These are phyloP conservation scores for Alsophila aescularia DNA, from an alignment of 2,888 invertebrate species.

Conservation along the genomic window DNA sequence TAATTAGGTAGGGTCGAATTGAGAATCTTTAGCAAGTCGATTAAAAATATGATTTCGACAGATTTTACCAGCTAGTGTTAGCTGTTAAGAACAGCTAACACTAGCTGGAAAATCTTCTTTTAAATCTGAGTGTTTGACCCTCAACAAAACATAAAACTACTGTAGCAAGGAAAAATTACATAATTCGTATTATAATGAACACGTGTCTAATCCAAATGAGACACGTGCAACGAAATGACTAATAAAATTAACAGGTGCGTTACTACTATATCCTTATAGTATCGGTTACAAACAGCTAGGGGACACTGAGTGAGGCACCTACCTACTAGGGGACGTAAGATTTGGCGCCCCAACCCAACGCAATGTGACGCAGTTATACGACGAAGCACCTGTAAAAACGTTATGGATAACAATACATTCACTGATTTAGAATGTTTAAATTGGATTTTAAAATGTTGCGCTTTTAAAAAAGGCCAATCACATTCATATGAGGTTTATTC, in stretches of 20 bases:
- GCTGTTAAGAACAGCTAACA: too few species aligned
- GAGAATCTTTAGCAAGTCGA: too few species aligned
- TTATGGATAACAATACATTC: neutral
- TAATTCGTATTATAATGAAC: too few species aligned
- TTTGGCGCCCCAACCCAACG: neutral
- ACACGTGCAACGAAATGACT: constrained; percentile 34
- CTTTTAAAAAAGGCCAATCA: constrained; percentile 42
- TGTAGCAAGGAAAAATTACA: too few species aligned
- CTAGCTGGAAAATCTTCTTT: too few species aligned
- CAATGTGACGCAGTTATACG: neutral
- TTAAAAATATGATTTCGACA: too few species aligned
- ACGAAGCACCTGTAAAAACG: constrained; percentile 32
- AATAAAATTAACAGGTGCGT: constrained; percentile 27
- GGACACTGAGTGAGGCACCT: constrained; percentile 20
- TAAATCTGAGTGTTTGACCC: too few species aligned
- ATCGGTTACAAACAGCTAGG: constrained; percentile 22
- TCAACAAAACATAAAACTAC: too few species aligned
- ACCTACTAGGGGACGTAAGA: neutral
- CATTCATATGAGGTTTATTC: neutral
- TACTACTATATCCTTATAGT: neutral
- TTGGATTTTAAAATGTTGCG: constrained; percentile 45
- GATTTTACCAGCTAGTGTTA: too few species aligned
- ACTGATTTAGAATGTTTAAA: constrained; percentile 2
- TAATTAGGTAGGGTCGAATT: too few species aligned
- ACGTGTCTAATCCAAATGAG: constrained; percentile 34